Conservation (phyloP, 2,888 invertebrate species). For the Artemia sp. region DNA sequence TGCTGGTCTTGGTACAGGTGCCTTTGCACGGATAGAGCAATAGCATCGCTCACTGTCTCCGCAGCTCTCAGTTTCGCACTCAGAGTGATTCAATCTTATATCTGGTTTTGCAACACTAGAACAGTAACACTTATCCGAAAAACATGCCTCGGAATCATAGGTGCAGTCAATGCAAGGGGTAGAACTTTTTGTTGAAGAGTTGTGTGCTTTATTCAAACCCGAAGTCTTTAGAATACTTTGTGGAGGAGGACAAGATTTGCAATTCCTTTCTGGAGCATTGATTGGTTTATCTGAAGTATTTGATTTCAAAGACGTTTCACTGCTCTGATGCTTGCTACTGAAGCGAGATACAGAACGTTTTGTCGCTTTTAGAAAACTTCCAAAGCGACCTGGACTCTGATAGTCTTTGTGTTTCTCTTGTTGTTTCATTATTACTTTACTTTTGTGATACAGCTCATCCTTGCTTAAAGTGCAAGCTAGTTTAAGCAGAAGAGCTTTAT, state of each 20-base stretch:
- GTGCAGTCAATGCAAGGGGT: constrained; percentile 66
- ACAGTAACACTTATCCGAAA: constrained; percentile 63
- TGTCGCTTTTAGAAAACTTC: constrained; percentile 26
- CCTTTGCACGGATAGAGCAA: constrained; percentile 28
- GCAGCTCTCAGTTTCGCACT: constrained; percentile 70
- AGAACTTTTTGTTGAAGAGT: neutral
- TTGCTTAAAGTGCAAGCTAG: constrained; percentile 74
- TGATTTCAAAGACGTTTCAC: neutral
- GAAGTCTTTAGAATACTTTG: constrained; percentile 6
- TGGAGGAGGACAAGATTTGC: neutral
- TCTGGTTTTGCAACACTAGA: constrained; percentile 28
- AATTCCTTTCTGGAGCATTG: neutral
- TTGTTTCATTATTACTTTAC: constrained; percentile 71
- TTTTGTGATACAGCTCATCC: constrained; percentile 73
- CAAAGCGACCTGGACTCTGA: neutral
- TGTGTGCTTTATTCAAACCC: neutral
- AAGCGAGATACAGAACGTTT: constrained; percentile 26
- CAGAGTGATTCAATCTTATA: constrained; percentile 32
- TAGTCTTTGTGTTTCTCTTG: constrained; percentile 38
- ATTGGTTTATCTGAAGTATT: neutral
- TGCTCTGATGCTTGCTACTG: constrained; percentile 20
- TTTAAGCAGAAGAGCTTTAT: constrained; percentile 72
- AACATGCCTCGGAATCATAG: constrained; percentile 63
- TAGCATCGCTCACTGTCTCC: constrained; percentile 35
- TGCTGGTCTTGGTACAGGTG: constrained; percentile 26